These are phyloP conservation scores for Tetropium fuscum DNA, from an alignment of 2,888 invertebrate species.

Conservation along the genomic window DNA sequence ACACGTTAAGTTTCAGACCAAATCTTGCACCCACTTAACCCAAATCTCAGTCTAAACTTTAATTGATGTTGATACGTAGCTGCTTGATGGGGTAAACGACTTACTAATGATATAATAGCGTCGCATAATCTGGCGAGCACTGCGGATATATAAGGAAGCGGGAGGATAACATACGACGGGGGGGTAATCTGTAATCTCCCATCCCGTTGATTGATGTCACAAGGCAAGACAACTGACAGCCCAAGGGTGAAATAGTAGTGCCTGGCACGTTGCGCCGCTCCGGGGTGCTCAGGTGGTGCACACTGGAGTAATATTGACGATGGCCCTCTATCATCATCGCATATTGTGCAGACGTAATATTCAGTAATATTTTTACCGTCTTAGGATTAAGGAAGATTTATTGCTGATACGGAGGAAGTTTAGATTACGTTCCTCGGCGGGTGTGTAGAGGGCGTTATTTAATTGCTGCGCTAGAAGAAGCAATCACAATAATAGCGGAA, in stretches of 20 bases:
- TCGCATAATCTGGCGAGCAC: conserved; percentile 31
- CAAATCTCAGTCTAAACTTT: conserved; percentile 30
- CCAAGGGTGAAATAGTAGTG: conserved; percentile 52
- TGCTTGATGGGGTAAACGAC: conserved; percentile 36
- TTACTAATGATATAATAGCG: conserved; percentile 41
- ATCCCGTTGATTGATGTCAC: conserved; percentile 55
- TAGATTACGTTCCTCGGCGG: conserved; percentile 6
- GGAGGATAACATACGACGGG: conserved; percentile 13
- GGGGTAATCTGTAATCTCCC: conserved; percentile 53
- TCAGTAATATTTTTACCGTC: conserved; percentile 24
- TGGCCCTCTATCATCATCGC: conserved; percentile 30
- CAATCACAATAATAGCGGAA: too few species aligned
- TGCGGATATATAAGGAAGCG: conserved; percentile 31
- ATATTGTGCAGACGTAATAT: conserved; percentile 31
- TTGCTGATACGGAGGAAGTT: conserved; percentile 1
- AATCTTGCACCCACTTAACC: conserved; percentile 40
- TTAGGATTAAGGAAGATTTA: conserved; percentile 25
- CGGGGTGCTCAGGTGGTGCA: conserved; percentile 48
- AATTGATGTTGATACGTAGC: conserved; percentile 37
- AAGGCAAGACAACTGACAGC: conserved; percentile 52
- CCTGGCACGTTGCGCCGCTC: conserved; percentile 30
- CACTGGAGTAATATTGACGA: conserved; percentile 40
- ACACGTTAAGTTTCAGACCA: conserved; percentile 17
- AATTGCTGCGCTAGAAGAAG: too few species aligned
- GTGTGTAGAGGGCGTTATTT: background rate